Base-by-base conservation (phyloP, 1,140 invertebrate species). In the Plutomurus gul region DNA sequence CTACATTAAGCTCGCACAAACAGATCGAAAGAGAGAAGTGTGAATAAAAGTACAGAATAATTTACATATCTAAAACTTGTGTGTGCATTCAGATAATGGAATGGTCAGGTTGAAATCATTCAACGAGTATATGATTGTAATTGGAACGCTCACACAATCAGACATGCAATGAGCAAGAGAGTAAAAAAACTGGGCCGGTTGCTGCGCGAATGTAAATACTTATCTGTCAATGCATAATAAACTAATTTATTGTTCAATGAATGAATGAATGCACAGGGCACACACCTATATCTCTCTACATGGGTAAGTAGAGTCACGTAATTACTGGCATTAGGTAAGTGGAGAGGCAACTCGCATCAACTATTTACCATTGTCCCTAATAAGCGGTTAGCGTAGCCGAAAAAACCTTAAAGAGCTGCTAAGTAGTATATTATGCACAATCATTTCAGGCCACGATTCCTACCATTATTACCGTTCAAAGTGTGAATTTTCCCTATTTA, bases 191-290 rank as follows among this genome's bases (percentile, higher is more conserved):
- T 13, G 46, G 20, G n/a, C 46, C n/a, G 36, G 56, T 36, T 30
- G 56, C 27, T 65, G 13, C 36, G 25, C 36, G 56, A 65, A 65
- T 65, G 56, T 65, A 65, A 65, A 65, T 65, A n/a, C n/a, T n/a
- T n/a, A 65, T 65, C 56, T 65, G 56, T 65, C 56, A 65, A 30
- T 65, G 56, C 25, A 65, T 65, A 65, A 65, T 65, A 65, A 65
- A 65, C 56, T 65, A 25, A 65, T 65, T 65, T 33, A 65, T 65
- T 30, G 56, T n/a, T 16, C 27, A 30, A 33, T 43, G 39, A n/a
- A 43, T 36, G 30, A 60, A 27, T n/a, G n/a, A n/a, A n/a, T n/a
- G n/a, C n/a, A n/a, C n/a, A n/a, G n/a, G n/a, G n/a, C 27, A 33
- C 27, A 65, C 56, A 65, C 56, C 56, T 27, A 30, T 65, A 65